These are phyloP conservation scores for Plagodis dolabraria DNA, from an alignment of 2,888 invertebrate genomes.

Conservation along the genomic window DNA sequence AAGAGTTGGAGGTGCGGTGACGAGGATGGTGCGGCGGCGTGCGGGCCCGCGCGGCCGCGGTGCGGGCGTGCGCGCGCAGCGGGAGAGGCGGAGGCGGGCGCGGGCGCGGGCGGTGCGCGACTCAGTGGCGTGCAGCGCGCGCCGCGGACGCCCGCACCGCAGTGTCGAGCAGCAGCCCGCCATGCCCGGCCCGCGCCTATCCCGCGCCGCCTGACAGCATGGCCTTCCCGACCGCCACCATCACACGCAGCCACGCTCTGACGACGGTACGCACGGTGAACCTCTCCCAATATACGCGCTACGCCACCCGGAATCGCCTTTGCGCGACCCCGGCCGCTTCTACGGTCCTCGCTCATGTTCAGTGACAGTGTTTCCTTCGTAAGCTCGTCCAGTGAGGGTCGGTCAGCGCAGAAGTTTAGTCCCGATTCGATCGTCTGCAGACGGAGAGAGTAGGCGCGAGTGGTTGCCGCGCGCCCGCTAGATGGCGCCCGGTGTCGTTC, in stretches of 20 bases:
- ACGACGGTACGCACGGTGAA: constrained; percentile 77
- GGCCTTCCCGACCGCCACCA: constrained; percentile 83
- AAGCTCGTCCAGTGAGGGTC: constrained; percentile 62
- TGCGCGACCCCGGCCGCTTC: constrained; percentile 42
- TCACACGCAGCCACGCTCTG: constrained; percentile 85
- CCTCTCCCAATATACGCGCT: constrained; percentile 37
- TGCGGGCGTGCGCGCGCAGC: constrained; percentile 69
- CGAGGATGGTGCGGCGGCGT: constrained; percentile 55
- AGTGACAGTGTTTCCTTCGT: constrained; percentile 72
- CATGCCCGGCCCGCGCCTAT: constrained; percentile 84
- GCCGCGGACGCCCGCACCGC: constrained; percentile 84
- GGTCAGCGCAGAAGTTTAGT: constrained; percentile 68
- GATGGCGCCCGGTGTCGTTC: constrained; percentile 82
- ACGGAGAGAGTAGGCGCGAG: constrained; percentile 75
- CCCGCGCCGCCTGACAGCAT: constrained; percentile 84
- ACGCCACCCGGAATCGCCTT: constrained; percentile 39
- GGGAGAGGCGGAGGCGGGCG: constrained; percentile 56
- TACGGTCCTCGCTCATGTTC: constrained; percentile 50
- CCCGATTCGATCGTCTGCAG: constrained; percentile 83
- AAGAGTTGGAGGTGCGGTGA: constrained; percentile 13
- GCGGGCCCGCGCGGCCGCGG: constrained; percentile 62
- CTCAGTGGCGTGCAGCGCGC: constrained; percentile 83
- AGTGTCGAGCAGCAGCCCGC: constrained; percentile 83
- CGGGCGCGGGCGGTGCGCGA: constrained; percentile 77
- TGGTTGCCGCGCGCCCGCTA: constrained; percentile 79